These are phyloP conservation scores for Microvelia longipes DNA, from an alignment of 1,140 invertebrate genomes.

Conservation along the genomic window DNA sequence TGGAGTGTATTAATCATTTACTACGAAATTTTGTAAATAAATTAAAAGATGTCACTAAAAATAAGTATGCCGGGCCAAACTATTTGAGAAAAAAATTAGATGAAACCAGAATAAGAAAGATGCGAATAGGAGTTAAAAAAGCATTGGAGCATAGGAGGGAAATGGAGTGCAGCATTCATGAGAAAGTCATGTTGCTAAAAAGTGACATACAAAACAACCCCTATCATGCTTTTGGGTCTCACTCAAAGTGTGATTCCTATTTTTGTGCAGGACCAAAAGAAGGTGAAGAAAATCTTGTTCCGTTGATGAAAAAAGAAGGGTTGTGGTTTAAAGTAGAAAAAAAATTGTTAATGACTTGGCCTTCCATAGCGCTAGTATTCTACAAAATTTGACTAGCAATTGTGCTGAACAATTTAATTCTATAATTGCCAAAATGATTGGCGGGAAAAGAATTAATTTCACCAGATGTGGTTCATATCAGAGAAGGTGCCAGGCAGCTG, in stretches of 20 bases:
- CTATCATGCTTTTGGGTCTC: background rate
- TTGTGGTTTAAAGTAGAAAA: background rate
- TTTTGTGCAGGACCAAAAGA: background rate
- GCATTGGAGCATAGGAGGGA: background rate
- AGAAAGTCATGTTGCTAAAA: background rate
- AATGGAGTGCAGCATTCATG: background rate
- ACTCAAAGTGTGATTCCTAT: background rate
- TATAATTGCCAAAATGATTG: constrained; percentile 12
- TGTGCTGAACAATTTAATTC: constrained; percentile 14
- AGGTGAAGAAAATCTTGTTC: background rate
- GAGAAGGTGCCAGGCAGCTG: background rate
- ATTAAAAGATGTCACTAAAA: constrained; percentile 6
- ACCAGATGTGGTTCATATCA: constrained; percentile 1
- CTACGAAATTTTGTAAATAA: constrained; percentile 4
- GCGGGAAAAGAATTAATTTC: constrained; percentile 15
- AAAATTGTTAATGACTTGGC: background rate
- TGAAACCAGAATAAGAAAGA: too few species aligned
- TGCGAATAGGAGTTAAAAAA: background rate
- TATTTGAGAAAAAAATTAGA: background rate
- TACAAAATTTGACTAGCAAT: constrained; percentile 14
- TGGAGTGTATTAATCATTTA: constrained; percentile 1
- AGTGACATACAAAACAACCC: background rate
- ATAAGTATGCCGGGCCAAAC: background rate
- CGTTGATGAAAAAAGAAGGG: background rate
- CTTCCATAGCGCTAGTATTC: constrained; percentile 3